These are phyloP conservation scores for Schlechtendalia chinensis DNA, from an alignment of 1,140 invertebrate species.

Conservation along the genomic window DNA sequence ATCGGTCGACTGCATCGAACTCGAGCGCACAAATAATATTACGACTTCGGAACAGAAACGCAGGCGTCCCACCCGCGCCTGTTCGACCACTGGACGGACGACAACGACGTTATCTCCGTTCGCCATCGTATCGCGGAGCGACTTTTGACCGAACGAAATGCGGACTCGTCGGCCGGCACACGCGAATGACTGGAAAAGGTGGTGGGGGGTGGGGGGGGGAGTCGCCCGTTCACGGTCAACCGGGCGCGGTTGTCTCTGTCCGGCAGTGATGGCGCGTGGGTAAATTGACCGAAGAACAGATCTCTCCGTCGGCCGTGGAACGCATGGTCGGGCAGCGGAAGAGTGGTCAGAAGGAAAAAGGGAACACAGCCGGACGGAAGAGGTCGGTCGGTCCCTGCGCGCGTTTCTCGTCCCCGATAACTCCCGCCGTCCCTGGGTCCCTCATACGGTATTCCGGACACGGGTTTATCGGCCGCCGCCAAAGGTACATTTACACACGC, in stretches of 20 bases:
- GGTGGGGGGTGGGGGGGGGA: too few relatives aligned
- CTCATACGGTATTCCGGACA: conserved; percentile 43
- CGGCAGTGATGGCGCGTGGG: conserved; percentile 26
- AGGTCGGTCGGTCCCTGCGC: not conserved
- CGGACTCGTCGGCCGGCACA: too few relatives aligned
- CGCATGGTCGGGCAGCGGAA: too few relatives aligned
- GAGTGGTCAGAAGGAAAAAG: conserved; percentile 25
- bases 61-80: too few relatives aligned
- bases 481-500: not conserved
- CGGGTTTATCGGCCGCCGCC: conserved; percentile 33
- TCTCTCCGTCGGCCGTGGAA: conserved; percentile 1
- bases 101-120: too few relatives aligned
- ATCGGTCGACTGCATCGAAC: too few relatives aligned
- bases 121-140: too few relatives aligned
- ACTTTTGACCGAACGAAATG: too few relatives aligned
- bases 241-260: conserved; percentile 20
- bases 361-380: conserved; percentile 2
- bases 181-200: too few relatives aligned
- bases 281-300: conserved; percentile 47
- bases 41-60: too few relatives aligned
- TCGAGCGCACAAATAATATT: too few relatives aligned
- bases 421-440: not conserved
- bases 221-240: conserved; percentile 27
- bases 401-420: not conserved
- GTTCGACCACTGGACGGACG: too few relatives aligned